Conservation (phyloP, 2,113 vertebrate species). For the Pseudolaguvia tuberculata region DNA sequence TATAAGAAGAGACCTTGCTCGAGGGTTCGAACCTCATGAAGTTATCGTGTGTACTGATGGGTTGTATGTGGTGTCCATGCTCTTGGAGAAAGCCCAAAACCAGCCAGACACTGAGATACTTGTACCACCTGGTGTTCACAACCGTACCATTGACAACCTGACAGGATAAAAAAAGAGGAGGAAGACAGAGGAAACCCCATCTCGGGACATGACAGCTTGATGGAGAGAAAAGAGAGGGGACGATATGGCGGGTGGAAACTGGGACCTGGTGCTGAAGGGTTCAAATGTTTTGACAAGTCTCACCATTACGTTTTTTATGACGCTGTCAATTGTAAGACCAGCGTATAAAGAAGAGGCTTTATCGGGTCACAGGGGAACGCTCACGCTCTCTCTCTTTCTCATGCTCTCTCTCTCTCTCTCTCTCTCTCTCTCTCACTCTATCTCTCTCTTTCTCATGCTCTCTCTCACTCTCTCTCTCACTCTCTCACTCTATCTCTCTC, state of each 20-base stretch:
- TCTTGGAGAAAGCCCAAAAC: not conserved
- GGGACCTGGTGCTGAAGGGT: not conserved
- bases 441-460: too few species aligned
- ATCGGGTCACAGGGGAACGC: not conserved
- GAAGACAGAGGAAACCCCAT: not conserved
- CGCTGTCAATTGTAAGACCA: constrained; percentile 6
- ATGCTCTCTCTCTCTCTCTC: too few species aligned
- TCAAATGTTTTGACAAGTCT: constrained; percentile 29
- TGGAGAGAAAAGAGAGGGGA: not conserved
- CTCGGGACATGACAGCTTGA: not conserved
- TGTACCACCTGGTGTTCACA: constrained; percentile 2
- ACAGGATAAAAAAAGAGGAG: constrained; percentile 7
- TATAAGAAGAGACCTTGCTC: not conserved
- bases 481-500: too few species aligned
- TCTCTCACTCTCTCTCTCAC: too few species aligned
- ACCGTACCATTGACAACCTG: not conserved
- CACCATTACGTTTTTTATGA: constrained; percentile 13
- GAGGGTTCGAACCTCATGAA: constrained; percentile 17
- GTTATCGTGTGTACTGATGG: not conserved
- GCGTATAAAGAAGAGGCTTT: not conserved
- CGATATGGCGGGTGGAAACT: not conserved
- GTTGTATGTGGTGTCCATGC: not conserved
- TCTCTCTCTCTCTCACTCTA: too few species aligned
- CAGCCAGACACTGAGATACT: not conserved
- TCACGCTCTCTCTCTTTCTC: too few species aligned